Conservation (phyloP, 1,140 invertebrate species). For the Cylas formicarius region DNA sequence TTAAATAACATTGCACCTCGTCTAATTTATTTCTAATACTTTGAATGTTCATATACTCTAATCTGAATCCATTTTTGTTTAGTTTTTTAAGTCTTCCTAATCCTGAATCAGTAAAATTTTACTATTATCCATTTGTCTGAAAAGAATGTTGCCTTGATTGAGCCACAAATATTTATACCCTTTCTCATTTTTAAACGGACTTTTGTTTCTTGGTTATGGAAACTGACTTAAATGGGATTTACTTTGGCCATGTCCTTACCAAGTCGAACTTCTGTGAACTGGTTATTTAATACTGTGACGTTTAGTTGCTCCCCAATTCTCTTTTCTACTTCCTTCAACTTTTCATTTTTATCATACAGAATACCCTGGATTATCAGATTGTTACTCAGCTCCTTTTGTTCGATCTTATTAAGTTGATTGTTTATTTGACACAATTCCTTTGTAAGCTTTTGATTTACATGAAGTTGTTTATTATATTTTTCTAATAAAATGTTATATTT, state of each 20-base stretch:
- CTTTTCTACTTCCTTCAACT: slow-evolving; percentile 1
- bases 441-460: slow-evolving; percentile 6
- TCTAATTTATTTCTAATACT: slow-evolving; percentile 13
- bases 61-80: slow-evolving; percentile 1
- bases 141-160: slow-evolving; percentile 5
- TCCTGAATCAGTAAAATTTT: slow-evolving; percentile 5
- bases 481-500: slow-evolving; percentile 3
- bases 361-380: slow-evolving; percentile 6
- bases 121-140: slow-evolving; percentile 9
- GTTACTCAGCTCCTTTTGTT: slow-evolving; percentile 5
- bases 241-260: slow-evolving; percentile 6
- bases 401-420: slow-evolving; percentile 8
- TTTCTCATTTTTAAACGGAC: slow-evolving; percentile 7
- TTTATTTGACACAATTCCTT: slow-evolving; percentile 3
- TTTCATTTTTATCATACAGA: slow-evolving; percentile 1
- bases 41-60: slow-evolving; percentile 10
- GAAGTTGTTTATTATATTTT: slow-evolving; percentile 7
- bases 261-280: slow-evolving; percentile 1
- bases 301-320: slow-evolving; percentile 4
- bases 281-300: not conserved
- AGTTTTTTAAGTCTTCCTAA: too few relatives aligned
- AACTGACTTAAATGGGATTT: slow-evolving; percentile 10
- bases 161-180: slow-evolving; percentile 10
- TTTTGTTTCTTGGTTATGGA: too few relatives aligned
- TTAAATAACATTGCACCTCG: slow-evolving; percentile 9